These are phyloP conservation scores for Polietes domitor DNA, from an alignment of 2,888 invertebrate species.

Conservation along the genomic window DNA sequence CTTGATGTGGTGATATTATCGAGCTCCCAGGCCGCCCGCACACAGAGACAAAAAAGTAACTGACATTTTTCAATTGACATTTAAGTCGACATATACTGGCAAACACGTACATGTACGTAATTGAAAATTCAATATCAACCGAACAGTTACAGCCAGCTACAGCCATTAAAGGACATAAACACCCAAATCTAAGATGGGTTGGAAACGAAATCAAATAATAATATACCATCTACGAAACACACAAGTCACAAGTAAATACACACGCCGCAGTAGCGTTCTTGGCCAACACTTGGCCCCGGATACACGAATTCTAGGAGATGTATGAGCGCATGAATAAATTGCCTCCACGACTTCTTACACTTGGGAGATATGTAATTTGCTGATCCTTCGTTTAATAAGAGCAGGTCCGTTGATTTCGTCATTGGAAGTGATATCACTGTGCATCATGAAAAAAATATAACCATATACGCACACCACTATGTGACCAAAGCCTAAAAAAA, in stretches of 20 bases:
- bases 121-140: slow-evolving; percentile 39
- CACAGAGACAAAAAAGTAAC: not conserved
- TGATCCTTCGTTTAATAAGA: too few relatives aligned
- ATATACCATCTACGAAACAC: not conserved
- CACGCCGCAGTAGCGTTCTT: not conserved
- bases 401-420: too few relatives aligned
- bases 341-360: too few relatives aligned
- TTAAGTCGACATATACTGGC: slow-evolving; percentile 18
- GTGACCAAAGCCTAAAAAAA: too few relatives aligned
- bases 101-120: slow-evolving; percentile 3
- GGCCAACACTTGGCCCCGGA: not conserved
- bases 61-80: slow-evolving; percentile 38
- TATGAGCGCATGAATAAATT: too few relatives aligned
- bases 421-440: too few relatives aligned
- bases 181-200: not conserved
- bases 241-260: not conserved
- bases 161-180: not conserved
- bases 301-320: too few relatives aligned
- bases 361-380: too few relatives aligned
- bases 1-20: too few relatives aligned
- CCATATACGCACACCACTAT: too few relatives aligned
- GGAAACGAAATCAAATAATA: not conserved
- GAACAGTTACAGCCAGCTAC: not conserved
- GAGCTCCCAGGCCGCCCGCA: too few relatives aligned
- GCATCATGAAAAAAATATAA: too few relatives aligned